Base-by-base conservation (phyloP, 2,113 vertebrate species). In the Tautogolabrus adspersus region DNA sequence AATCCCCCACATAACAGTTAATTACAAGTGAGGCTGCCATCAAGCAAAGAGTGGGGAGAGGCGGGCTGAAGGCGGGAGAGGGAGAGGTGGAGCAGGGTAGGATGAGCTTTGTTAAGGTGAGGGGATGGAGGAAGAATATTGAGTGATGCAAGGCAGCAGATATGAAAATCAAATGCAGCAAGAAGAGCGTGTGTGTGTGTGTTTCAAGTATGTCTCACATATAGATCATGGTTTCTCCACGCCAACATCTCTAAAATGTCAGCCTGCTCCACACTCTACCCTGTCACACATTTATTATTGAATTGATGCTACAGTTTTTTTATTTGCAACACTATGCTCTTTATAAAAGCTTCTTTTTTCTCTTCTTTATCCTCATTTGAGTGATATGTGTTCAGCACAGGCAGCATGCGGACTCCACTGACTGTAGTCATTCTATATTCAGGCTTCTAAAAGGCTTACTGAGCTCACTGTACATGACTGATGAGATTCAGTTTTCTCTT, bases 1-100 rank as follows among this genome's bases (percentile, higher is more conserved):
- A 95, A 95, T 95, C 91, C 89, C 79, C 86, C 84, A 86, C 92
- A 95, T 94, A 94, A 95, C 92, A 94, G 93, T 94, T 94, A 94
- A 95, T 95, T 94, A 95, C 93, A 93, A 93, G 91, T 87, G 79
- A 91, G 90, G 85, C 88, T 82, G 89, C 84, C 87, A 92, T 93
- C 88, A 77, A 91, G 85, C 81, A 77, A 82, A 81, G 77, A 82
- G 69, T 42, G 56, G 66, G 79, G 78, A 75, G 75, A 72, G 78
- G 76, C 21, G 55, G 65, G 61, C 83, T 85, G 79, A 84, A 87
- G 85, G 83, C 49, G 67, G 71, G 82, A 74, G 70, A 89, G 70
- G 57, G 80, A 84, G 86, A 88, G 78, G 62, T 60, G 79, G 61
- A 72, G 74, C 37, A 19, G 70, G 56, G 73, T 64, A 54, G 80